These are phyloP conservation scores for Papilio polyxenes DNA, from an alignment of 1,140 invertebrate species.

Conservation along the genomic window DNA sequence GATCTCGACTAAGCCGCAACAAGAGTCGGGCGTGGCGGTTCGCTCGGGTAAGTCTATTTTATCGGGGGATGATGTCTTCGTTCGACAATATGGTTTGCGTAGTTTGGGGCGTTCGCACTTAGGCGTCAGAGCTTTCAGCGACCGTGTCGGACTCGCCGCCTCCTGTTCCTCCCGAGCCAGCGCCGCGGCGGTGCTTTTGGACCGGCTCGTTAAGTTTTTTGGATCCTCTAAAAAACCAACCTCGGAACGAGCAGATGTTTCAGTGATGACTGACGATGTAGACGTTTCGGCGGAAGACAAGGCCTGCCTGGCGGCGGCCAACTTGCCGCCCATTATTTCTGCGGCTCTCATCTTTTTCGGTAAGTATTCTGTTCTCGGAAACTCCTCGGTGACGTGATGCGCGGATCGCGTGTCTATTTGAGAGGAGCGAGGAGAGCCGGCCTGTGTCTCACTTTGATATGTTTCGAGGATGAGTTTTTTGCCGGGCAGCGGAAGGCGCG, in stretches of 20 bases:
- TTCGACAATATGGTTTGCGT: conserved; percentile 52
- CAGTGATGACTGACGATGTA: conserved; percentile 48
- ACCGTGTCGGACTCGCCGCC: conserved; percentile 75
- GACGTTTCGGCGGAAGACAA: conserved; percentile 45
- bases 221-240: conserved; percentile 79
- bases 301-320: conserved; percentile 57
- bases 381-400: conserved; percentile 52
- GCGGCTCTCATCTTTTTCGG: conserved; percentile 80
- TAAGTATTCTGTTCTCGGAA: conserved; percentile 68
- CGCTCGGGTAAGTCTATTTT: conserved; percentile 52
- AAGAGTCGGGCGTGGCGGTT: conserved; percentile 63
- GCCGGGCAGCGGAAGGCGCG: conserved; percentile 73
- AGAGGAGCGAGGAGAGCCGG: conserved; percentile 54
- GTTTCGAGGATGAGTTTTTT: conserved; percentile 78
- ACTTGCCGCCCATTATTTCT: conserved; percentile 74
- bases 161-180: conserved; percentile 77
- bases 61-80: conserved; percentile 53
- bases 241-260: conserved; percentile 60
- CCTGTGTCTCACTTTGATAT: conserved; percentile 74
- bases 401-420: conserved; percentile 45
- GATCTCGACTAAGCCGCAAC: conserved; percentile 75
- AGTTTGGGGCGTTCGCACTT: conserved; percentile 58
- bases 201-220: conserved; percentile 79
- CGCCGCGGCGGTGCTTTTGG: conserved; percentile 77
- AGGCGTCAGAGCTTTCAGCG: conserved; percentile 71